Base-by-base conservation (phyloP, 1,140 invertebrate species). In the Batillaria attramentaria region DNA sequence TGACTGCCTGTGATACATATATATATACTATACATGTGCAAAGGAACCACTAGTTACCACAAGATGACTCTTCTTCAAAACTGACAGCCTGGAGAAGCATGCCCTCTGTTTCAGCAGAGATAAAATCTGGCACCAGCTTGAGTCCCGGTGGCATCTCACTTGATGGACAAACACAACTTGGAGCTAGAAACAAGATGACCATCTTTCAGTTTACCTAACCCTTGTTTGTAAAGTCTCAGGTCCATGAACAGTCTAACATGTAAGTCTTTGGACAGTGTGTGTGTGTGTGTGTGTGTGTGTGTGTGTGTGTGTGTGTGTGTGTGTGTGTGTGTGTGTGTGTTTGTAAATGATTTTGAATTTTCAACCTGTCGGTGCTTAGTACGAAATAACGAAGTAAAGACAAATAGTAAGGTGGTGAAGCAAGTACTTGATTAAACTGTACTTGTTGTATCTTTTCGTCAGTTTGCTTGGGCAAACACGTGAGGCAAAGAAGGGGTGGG, bases 51-150 rank as follows among this genome's bases (percentile, higher is more conserved):
- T 50, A 75, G 28, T 37, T 75, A 73, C 68, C 68, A 74, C 72
- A 57, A 79, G n/a, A 43, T 72, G 41, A 65, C 13, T 80, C 35
- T 41, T 92, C 84, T 20, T 92, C 87, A 93, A 93, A 95, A 82
- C 93, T 88, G 83, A 96, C 92, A 35, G 93, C 92, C 41, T 92
- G 83, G 24, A 97, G 81, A 2, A 97, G 90, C n/a, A 80, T 46
- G 5, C 88, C 54, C 88, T 97, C 96, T 92, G 97, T 95, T 68
- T 94, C 92, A 79, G 92, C 88, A 66, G 92, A 93, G 41, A 98
- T 92, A 92, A 97, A 96, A 87, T 97, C 90, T 74, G 94, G 88
- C 46, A 96, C 77, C 76, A 98, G 70, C 43, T 91, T 86, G n/a
- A 98, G 91, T 13, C 96, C 97, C 76, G 92, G 87, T n/a, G 96